phyloP scores from a whole-genome alignment of 2,888 invertebrate genomes.

The Trichogramma evanescens region DNA sequence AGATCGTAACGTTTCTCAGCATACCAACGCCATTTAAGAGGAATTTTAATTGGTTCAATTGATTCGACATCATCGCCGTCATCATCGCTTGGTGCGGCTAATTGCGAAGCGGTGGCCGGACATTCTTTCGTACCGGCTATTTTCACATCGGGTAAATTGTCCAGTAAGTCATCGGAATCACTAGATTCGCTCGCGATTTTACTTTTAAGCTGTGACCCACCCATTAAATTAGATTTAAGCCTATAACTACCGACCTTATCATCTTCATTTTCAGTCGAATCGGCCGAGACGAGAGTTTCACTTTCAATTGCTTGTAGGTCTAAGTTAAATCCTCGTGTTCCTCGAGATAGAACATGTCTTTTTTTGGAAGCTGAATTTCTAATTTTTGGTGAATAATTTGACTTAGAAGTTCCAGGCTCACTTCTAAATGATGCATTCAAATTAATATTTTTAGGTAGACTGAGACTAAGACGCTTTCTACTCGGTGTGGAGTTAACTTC shows the following conservation, averaged over 20 bases:
- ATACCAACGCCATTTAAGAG: slow-evolving; percentile 5
- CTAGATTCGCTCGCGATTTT: background rate
- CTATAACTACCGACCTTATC: slow-evolving; percentile 14
- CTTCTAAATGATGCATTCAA: too few species aligned
- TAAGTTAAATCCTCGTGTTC: slow-evolving; percentile 11
- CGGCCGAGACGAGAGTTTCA: slow-evolving; percentile 6
- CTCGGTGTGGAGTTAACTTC: background rate
- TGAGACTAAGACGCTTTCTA: slow-evolving; percentile 15
- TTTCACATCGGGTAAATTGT: slow-evolving; percentile 32
- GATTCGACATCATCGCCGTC: background rate
- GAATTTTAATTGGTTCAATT: background rate
- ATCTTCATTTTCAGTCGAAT: slow-evolving; percentile 5
- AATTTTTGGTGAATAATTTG: too few species aligned
- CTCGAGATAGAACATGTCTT: background rate
- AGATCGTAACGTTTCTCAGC: slow-evolving; percentile 11
- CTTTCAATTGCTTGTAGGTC: slow-evolving; percentile 5
- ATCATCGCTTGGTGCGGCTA: slow-evolving; percentile 11
- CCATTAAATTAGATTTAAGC: background rate
- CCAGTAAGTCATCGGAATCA: slow-evolving; percentile 31
- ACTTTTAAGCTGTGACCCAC: background rate
- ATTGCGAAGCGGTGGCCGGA: slow-evolving; percentile 17
- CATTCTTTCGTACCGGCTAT: slow-evolving; percentile 29
- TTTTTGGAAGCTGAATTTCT: too few species aligned
- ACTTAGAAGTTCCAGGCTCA: too few species aligned
- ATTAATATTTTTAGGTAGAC: slow-evolving; percentile 6